A percentile compares a stretch with the other conserved stretches of the same genome.
phyloP scores from a whole-genome alignment of 2,113 vertebrate genomes.

The Neopipo cinnamomea region DNA sequence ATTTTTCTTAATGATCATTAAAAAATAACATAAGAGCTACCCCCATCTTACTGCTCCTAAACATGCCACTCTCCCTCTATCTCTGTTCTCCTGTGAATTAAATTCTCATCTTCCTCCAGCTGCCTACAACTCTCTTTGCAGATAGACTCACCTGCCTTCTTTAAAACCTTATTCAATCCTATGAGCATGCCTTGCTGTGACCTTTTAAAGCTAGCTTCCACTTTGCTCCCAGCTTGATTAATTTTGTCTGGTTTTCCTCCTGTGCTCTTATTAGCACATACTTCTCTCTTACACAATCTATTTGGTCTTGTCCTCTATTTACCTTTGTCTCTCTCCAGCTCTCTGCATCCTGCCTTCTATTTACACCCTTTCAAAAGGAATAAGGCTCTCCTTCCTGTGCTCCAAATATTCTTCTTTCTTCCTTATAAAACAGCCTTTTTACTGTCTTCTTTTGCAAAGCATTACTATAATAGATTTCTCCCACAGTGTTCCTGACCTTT shows the following conservation, averaged over 20 bases:
- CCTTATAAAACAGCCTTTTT: not conserved
- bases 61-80: not conserved
- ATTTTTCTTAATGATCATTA: rapidly evolving
- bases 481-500: not conserved
- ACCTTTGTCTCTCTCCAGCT: not conserved
- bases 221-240: conserved; percentile 12
- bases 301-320: not conserved
- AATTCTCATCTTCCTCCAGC: not conserved
- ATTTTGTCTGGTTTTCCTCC: not conserved
- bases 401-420: not conserved
- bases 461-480: not conserved
- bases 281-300: not conserved
- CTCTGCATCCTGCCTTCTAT: not conserved
- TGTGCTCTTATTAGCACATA: not conserved
- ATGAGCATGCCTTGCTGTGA: not conserved
- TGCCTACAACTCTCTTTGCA: not conserved
- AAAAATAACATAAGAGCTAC: not conserved
- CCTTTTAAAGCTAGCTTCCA: not conserved
- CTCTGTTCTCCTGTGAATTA: not conserved
- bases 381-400: not conserved
- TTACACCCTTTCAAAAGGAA: not conserved
- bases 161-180: not conserved
- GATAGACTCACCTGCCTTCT: not conserved
- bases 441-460: not conserved
- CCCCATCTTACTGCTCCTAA: not conserved